Evolutionary conservation across 1,140 invertebrate species (phyloP).

Genomic region (Spodoptera litura): DNA sequence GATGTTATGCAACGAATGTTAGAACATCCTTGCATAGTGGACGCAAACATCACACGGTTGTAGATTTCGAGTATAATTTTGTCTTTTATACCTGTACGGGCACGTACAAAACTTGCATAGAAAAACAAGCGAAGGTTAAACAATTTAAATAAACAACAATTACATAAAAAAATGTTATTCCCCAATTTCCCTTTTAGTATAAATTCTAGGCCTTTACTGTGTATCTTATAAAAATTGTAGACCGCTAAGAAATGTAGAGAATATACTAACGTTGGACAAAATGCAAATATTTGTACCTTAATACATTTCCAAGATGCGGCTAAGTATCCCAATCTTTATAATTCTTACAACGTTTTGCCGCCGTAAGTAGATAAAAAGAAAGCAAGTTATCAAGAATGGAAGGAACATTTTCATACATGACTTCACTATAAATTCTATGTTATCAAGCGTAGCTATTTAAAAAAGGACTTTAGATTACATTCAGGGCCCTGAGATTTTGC

Average conservation of each 20-base stretch:
- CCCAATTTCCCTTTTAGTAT: slow-evolving; percentile 6
- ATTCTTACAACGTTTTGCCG: slow-evolving; percentile 11
- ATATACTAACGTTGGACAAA: background rate
- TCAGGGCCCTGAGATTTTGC: no score
- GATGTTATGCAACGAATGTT: slow-evolving; percentile 32
- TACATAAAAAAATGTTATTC: background rate
- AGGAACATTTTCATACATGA: no score
- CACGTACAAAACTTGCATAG: background rate
- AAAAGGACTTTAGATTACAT: no score
- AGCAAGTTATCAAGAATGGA: background rate
- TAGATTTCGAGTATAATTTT: slow-evolving; percentile 16
- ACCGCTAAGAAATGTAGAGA: slow-evolving; percentile 2
- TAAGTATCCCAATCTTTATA: slow-evolving; percentile 4
- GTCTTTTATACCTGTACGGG: slow-evolving; percentile 12
- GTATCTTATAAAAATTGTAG: background rate
- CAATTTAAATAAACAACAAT: slow-evolving; percentile 11
- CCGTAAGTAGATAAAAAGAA: background rate
- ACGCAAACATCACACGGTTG: background rate
- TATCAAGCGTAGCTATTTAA: no score
- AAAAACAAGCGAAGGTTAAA: background rate
- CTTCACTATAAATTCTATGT: no score
- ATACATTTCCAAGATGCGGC: slow-evolving; percentile 37
- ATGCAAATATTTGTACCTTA: slow-evolving; percentile 30
- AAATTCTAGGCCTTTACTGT: slow-evolving; percentile 21
- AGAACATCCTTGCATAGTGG: background rate